phyloP scores from a whole-genome alignment of 1,140 invertebrate genomes.

The Zeugodacus cucurbitae region DNA sequence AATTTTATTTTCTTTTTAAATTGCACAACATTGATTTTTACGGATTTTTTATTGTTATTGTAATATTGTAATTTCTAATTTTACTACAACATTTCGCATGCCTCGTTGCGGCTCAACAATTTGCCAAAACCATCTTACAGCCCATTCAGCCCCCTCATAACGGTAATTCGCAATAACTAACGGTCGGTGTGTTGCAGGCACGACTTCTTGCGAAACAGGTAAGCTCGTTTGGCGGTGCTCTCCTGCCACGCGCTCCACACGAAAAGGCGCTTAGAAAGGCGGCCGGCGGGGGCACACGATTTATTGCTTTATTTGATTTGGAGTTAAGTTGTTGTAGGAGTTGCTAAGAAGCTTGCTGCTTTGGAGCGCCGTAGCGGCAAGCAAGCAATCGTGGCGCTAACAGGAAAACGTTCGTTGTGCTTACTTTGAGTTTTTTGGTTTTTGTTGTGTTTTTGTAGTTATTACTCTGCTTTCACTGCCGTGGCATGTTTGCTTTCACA shows the following conservation, averaged over 20 bases:
- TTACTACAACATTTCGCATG: neutral
- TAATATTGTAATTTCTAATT: neutral
- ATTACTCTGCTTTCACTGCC: neutral
- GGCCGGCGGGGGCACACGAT: neutral
- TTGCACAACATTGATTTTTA: neutral
- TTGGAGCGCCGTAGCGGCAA: neutral
- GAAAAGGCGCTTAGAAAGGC: neutral
- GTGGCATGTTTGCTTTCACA: neutral
- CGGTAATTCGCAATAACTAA: too few species aligned
- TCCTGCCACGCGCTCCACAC: neutral
- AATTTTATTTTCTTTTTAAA: neutral
- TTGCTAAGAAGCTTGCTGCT: neutral
- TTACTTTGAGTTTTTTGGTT: neutral
- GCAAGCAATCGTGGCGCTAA: neutral
- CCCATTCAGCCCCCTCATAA: too few species aligned
- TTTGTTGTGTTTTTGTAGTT: neutral
- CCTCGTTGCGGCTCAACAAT: neutral
- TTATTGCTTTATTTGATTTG: slow-evolving; percentile 28
- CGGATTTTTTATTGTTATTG: neutral
- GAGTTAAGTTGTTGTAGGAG: neutral
- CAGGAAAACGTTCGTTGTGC: neutral
- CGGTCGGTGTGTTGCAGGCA: neutral
- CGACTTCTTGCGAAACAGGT: neutral
- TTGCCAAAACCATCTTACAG: neutral
- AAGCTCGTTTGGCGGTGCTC: neutral